phyloP scores from a whole-genome alignment of 2,113 vertebrate species.

The Toxotes jaculatrix region DNA sequence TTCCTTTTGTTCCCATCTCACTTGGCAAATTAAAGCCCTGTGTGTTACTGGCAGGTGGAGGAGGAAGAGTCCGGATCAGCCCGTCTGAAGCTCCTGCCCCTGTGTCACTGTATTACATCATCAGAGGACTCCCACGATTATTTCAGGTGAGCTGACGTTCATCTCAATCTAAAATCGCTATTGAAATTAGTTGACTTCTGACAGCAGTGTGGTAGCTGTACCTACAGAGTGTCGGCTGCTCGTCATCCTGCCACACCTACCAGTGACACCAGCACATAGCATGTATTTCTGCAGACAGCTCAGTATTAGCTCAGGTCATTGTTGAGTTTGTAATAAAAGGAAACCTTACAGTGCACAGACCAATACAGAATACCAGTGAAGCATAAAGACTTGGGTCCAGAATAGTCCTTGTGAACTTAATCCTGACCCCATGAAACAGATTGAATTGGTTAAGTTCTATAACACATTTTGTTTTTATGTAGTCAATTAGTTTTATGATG shows the following conservation, averaged over 20 bases:
- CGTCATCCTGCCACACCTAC: background rate
- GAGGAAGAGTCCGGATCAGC: background rate
- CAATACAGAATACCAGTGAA: background rate
- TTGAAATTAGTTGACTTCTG: slow-evolving; percentile 16
- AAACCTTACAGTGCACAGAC: background rate
- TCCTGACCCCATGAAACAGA: background rate
- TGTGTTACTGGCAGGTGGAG: slow-evolving; percentile 11
- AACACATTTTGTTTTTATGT: background rate
- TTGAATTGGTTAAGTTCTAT: background rate
- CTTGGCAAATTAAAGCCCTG: background rate
- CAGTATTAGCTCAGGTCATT: background rate
- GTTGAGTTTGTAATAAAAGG: background rate
- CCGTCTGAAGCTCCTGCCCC: slow-evolving; percentile 15
- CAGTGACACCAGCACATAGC: background rate
- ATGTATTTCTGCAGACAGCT: background rate
- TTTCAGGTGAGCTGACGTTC: slow-evolving; percentile 37
- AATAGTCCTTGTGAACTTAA: background rate
- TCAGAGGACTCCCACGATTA: background rate
- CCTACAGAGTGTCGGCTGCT: background rate
- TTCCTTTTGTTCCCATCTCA: background rate
- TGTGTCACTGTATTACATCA: slow-evolving; percentile 63
- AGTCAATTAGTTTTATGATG: no score
- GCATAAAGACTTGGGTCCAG: background rate
- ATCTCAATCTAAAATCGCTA: slow-evolving; percentile 28
- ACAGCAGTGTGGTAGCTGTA: background rate